Conservation (phyloP, 2,113 vertebrate genomes). For the Thomomys bottae region DNA sequence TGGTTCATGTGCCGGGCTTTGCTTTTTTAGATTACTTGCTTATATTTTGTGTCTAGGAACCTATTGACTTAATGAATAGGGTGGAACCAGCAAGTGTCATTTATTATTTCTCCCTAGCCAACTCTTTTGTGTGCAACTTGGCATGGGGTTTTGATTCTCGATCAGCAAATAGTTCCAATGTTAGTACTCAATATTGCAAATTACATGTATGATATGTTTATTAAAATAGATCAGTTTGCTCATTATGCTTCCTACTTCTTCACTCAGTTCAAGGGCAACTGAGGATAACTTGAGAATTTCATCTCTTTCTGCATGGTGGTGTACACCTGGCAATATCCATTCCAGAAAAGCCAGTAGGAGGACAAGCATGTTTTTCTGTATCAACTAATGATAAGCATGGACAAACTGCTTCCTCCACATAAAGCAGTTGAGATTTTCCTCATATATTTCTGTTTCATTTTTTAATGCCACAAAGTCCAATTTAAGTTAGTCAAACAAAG, state of each 20-base stretch:
- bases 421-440: slow-evolving; percentile 26
- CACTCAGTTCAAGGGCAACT: slow-evolving; percentile 6
- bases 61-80: not conserved
- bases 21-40: not conserved
- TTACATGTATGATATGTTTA: not conserved
- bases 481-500: slow-evolving; percentile 9
- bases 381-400: slow-evolving; percentile 14
- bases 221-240: not conserved
- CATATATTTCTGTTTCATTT: no score
- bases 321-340: not conserved
- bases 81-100: not conserved
- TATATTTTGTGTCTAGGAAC: not conserved
- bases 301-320: not conserved
- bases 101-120: not conserved
- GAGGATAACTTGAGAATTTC: not conserved
- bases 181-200: not conserved
- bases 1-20: not conserved
- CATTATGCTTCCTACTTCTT: slow-evolving; percentile 20
- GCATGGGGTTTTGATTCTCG: not conserved
- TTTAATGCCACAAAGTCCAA: not conserved
- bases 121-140: not conserved
- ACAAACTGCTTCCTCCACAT: not conserved
- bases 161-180: not conserved
- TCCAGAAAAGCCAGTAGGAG: not conserved
- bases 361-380: not conserved